Percentiles rank a stretch among this genome's conserved stretches.
These are phyloP conservation scores for Daubentonia madagascariensis DNA, from an alignment of 2,113 vertebrate genomes.

Conservation along the genomic window DNA sequence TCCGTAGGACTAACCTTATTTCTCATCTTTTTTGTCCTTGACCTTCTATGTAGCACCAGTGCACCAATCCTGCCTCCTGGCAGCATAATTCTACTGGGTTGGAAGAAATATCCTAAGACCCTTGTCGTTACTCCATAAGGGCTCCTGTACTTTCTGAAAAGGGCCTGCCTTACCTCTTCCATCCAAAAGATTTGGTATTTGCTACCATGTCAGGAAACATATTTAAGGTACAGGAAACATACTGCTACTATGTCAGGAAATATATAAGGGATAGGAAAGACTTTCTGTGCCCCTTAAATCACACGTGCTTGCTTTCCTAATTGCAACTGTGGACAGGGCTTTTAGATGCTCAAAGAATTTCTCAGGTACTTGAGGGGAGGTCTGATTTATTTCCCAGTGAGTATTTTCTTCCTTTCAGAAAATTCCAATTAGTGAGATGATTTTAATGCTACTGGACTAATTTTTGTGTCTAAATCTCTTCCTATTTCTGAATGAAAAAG, in stretches of 20 bases:
- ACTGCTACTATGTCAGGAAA: neutral
- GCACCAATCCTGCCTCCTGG: neutral
- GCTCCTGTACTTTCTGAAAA: neutral
- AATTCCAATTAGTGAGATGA: neutral
- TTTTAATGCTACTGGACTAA: constrained; percentile 47
- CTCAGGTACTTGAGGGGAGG: neutral
- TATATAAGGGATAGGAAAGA: neutral
- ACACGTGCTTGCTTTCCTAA: neutral
- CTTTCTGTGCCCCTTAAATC: neutral
- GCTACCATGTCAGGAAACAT: neutral
- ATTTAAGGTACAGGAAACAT: neutral
- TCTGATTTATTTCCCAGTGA: constrained; percentile 38
- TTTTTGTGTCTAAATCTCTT: constrained; percentile 60
- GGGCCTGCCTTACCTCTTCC: neutral
- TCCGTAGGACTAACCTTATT: neutral
- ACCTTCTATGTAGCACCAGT: neutral
- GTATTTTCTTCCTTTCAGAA: constrained; percentile 50
- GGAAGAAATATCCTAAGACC: neutral
- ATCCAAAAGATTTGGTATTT: neutral
- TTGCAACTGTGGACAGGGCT: neutral
- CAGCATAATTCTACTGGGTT: neutral
- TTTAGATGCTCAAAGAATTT: neutral
- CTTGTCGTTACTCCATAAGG: neutral
- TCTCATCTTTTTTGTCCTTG: neutral
- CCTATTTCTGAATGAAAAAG: constrained; percentile 51